Conservation (phyloP, 2,888 invertebrate genomes). For the Itoplectis maculator region DNA sequence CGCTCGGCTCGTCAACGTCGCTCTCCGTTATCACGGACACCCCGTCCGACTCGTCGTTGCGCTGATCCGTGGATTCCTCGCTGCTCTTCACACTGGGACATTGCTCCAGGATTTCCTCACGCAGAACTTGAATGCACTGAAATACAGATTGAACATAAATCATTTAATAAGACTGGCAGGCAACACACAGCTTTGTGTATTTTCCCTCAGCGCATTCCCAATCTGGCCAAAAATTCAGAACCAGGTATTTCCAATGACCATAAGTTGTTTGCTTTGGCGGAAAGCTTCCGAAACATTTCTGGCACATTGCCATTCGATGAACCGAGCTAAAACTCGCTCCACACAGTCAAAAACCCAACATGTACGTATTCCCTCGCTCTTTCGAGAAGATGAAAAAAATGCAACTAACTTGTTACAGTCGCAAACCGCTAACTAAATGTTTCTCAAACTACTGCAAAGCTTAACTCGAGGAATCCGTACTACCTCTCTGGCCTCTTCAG, state of each 20-base stretch:
- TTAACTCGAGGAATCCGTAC: conserved; percentile 33
- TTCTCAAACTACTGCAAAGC: background rate
- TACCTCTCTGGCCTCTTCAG: conserved; percentile 66
- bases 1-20: conserved; percentile 40
- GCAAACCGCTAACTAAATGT: too few species aligned
- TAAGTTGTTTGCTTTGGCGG: background rate
- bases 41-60: conserved; percentile 66
- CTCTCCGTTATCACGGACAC: conserved; percentile 67
- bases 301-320: background rate
- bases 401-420: background rate
- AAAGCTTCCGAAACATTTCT: background rate
- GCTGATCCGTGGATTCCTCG: background rate
- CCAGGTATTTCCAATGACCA: background rate
- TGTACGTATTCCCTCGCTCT: background rate
- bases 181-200: background rate
- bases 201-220: background rate
- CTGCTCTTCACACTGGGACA: background rate
- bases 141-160: conserved; percentile 12
- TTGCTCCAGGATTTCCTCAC: conserved; percentile 32
- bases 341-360: background rate
- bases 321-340: background rate
- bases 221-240: background rate
- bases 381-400: background rate
- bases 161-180: background rate
- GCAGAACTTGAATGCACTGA: conserved; percentile 41